phyloP scores from a whole-genome alignment of 2,888 invertebrate genomes.

The Leucoptera coffeella region DNA sequence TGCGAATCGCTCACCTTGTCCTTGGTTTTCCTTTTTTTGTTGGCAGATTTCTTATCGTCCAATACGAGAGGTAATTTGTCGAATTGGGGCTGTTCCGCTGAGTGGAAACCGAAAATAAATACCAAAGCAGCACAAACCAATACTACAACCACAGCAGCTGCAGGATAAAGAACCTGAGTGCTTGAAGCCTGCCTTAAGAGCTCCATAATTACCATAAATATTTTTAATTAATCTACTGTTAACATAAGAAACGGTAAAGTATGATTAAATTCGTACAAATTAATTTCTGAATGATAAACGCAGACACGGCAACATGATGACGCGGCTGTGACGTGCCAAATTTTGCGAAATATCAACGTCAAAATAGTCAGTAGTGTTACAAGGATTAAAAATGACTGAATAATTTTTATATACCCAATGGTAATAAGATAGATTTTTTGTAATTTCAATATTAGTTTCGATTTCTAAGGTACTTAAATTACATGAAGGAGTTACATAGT shows the following conservation, averaged over 20 bases:
- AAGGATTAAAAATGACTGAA: too few species aligned
- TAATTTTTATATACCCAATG: too few species aligned
- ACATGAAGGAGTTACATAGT: too few species aligned
- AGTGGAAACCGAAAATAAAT: constrained; percentile 74
- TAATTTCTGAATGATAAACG: constrained; percentile 47
- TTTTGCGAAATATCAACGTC: constrained; percentile 14
- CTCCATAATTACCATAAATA: constrained; percentile 46
- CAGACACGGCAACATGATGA: constrained; percentile 59
- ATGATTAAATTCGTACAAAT: constrained; percentile 44
- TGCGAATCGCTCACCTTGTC: constrained; percentile 56
- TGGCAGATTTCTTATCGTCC: constrained; percentile 62
- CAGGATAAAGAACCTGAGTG: constrained; percentile 50
- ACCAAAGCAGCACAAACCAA: constrained; percentile 67
- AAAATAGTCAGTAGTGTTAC: too few species aligned
- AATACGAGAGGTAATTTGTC: constrained; percentile 59
- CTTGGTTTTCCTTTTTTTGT: constrained; percentile 64
- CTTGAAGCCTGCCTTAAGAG: constrained; percentile 52
- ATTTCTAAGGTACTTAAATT: too few species aligned
- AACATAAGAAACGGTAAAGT: constrained; percentile 42
- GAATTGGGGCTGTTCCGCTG: constrained; percentile 74
- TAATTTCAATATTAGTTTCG: too few species aligned
- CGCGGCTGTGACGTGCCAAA: constrained; percentile 65
- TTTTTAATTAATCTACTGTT: constrained; percentile 21
- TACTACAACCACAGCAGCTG: constrained; percentile 57
- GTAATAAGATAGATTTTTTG: too few species aligned